Percentiles rank a stretch among this genome's conserved stretches.
These are phyloP conservation scores for Troides helena DNA, from an alignment of 2,888 invertebrate genomes.

Conservation along the genomic window DNA sequence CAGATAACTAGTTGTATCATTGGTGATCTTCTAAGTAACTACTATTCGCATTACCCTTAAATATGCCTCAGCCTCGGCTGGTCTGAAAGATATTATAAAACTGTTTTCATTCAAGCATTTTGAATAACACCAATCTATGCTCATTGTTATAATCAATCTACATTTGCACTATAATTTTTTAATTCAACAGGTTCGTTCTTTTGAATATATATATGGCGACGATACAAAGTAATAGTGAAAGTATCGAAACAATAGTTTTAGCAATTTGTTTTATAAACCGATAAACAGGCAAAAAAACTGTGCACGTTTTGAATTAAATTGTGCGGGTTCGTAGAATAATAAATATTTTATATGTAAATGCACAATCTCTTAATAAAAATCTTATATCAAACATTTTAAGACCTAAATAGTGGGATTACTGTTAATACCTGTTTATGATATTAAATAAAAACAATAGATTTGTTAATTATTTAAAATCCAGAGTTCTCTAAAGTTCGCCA, in stretches of 20 bases:
- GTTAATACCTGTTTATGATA: slow-evolving; percentile 34
- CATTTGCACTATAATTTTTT: background rate
- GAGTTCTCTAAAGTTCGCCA: slow-evolving; percentile 40
- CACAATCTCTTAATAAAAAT: background rate
- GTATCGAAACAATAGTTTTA: background rate
- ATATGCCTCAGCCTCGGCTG: background rate
- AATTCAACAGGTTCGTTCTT: background rate
- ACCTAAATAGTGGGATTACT: background rate
- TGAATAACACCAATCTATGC: background rate
- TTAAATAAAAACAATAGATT: slow-evolving; percentile 46
- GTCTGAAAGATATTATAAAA: background rate
- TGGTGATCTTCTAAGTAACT: background rate
- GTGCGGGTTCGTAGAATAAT: background rate
- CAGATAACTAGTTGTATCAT: background rate
- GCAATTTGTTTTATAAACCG: background rate
- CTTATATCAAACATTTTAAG: background rate
- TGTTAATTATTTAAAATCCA: slow-evolving; percentile 51
- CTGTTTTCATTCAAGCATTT: background rate
- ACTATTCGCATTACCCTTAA: background rate
- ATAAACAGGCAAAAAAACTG: background rate
- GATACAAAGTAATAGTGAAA: background rate
- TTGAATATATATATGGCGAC: background rate
- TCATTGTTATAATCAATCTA: background rate
- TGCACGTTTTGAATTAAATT: background rate
- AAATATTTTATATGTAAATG: background rate